Evolutionary conservation across 2,797 vertebrate genomes (phyloP), one percentile per base, ranked within the genome.

Genomic region (Rhynchonycteris naso): DNA sequence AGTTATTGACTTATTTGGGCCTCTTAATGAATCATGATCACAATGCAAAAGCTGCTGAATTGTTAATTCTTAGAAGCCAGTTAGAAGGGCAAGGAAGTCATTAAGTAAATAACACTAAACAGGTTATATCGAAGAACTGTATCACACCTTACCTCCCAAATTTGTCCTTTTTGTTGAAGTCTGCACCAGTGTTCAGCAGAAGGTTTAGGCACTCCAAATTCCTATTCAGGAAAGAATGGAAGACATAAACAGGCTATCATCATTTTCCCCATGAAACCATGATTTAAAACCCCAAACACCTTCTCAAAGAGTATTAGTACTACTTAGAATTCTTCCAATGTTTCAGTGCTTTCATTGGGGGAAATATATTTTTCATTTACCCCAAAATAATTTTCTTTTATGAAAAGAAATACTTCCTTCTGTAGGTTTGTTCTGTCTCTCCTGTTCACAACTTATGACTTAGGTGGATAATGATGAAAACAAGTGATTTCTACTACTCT

Each of bases 181-280:
- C 99, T 88, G 99, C 99, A 96, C 99, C 99, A 80, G 99, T 99
- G 98, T 99, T 99, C 94, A 99, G 99, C 96, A 99, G 98, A 97
- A 99, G 99, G 98, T 99, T 99, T 97, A 99, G 99, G 98, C 99
- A 99, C 98, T 99, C 99, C 98, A 99, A 98, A 98, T 99, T 99
- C 97, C 99, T 99, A 98, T 91, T 86, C 92, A 97, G 95, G 21
- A n/a, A 96, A 98, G 98, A 96, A 93, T 38, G 92, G 52, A 93
- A 76, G 59, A 93, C 7, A 93, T 10, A 91, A 81, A 54, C 15
- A 61, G 33, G n/a, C 19, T 26, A 80, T 28, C 4, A 71, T 83
- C n/a, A 90, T 24, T 79, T 59, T 76, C 33, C 4, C 12, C 15
- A 11, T 30, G 0, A 65, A 66, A 54, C 68, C 71, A 87, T 14